Base-by-base conservation (phyloP, 2,888 invertebrate species). In the Drosophila mayaguana region DNA sequence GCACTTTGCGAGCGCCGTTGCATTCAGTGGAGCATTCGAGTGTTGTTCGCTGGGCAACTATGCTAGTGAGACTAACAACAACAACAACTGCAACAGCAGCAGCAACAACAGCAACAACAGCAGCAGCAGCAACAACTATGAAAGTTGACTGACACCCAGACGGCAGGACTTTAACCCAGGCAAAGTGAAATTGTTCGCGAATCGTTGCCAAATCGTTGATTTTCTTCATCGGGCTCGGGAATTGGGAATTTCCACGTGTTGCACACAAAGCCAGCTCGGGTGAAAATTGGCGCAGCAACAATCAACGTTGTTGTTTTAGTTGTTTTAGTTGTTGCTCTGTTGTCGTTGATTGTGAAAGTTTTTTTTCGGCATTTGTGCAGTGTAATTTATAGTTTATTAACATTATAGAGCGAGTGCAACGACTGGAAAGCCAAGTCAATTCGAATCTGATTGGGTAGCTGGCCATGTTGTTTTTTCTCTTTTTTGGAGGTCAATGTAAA, bases 121-220 rank as follows among this genome's bases (percentile, higher is more conserved):
- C 63, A 59, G 16, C 46, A 12, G 32, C 61, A 50, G 22, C 71
- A 34, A n/a, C 40, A 40, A 64, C 73, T 72, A 70, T 75, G 81
- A 86, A 83, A 90, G 91, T 90, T 90, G 91, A 90, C 86, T 90
- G 91, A 90, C 91, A 90, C 88, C 71, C 55, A 74, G 79, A 71
- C 65, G 88, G 61, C 80, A 90, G 90, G 90, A 91, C 90, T 90
- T 90, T 90, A 90, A 84, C 88, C 88, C 78, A 84, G 65, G 74
- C 83, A 80, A 90, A 90, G 90, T 90, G 90, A 90, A 90, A 90
- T 83, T 90, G 75, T 73, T 84, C 22, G 68, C 62, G 77, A 80
- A 77, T 62, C 73, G 66, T 28, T 59, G 74, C 60, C 70, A 80
- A 83, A 57, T 65, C 54, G 55, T 48, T 43, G 57, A 61, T 61